Base-by-base conservation (phyloP, 2,797 vertebrate species). In the Hydrocynus forskahlii region DNA sequence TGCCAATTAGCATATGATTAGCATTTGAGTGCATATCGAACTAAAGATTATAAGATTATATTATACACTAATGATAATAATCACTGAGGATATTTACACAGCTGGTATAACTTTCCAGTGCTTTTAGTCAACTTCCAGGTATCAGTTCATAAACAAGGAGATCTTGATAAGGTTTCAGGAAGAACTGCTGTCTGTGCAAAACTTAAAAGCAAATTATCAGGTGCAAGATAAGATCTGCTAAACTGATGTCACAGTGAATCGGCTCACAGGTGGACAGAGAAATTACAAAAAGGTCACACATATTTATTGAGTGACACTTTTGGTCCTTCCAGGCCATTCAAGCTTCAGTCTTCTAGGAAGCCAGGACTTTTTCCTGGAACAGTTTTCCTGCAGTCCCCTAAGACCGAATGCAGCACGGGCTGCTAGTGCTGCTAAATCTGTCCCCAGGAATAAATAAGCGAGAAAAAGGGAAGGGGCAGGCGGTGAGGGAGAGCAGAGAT, bases 391-490 rank as follows among this genome's bases (percentile, higher is more conserved):
- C 55, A 59, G 55, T 45, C 43, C 43, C 10, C 1, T 2, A 68
- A 67, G 35, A 19, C 5, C 12, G 19, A 52, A 72, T 54, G 25
- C 48, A 21, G 59, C 52, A 0, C 12, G 19, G 48, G 38, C 62
- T 54, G 62, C 43, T 67, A 55, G 62, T 19, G 43, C 69, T 78
- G 21, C 62, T 78, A 62, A 77, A 78, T 76, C 75, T 48, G 13
- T 67, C 35, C 29, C 8, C 50, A 6, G 25, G 43, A 68, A 73
- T 74, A 79, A 80, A 62, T 73, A 74, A 72, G 50, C 70, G 55
- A 59, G 54, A 48, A 66, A 4, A 9, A 45, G 50, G 25, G 38
- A 29, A 29, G 62, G 23, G 38, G 43, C 40, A 50, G 29, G 54
- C 35, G 25, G 38, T 1, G 63, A 72, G 29, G 45, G 48, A 76